Base-by-base conservation (phyloP, 1,140 invertebrate genomes). In the Aphidius ervi region DNA sequence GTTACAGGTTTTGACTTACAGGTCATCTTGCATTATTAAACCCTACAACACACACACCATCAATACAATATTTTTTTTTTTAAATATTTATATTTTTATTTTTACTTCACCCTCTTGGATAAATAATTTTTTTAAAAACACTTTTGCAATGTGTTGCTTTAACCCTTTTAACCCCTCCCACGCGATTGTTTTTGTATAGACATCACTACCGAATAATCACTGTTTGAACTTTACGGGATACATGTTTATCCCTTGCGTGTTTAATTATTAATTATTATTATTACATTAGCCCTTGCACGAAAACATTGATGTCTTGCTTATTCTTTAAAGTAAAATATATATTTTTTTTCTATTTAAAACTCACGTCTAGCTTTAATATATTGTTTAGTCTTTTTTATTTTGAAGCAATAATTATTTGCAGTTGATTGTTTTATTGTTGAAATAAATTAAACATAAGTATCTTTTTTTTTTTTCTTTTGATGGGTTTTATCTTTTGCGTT, bases 141-240 rank as follows among this genome's bases (percentile, higher is more conserved):
- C 31, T 52, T 52, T 52, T 16, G 16, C 31, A 52, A 39, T 41
- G 5, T 23, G 45, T 46, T 56, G 43, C 45, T 56, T 45, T 56
- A 53, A 10, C 16, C 37, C 10, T 37, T 40, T n/a, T 37, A 60
- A 56, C 52, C 54, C 43, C 43, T 52, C 49, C 49, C 49, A 52
- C 49, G 49, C 49, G 31, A 52, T 39, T 10, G 16, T 16, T 31
- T 31, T 31, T 31, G 49, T 39, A 52, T 52, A 52, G 10, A 39
- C 10, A 37, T 59, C 50, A 65, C 64, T 63, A 65, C 64, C 55
- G 64, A 65, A 65, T 65, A 65, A 65, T 63, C 49, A 63, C 54
- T 57, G 56, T 43, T 56, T 59, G 49, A 46, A 62, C 54, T 39
- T 65, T 65, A 65, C 56, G 49, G 61, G 56, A 62, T 62, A 62